phyloP scores from a whole-genome alignment of 2,888 invertebrate species.

The Acanthoscelides obtectus region DNA sequence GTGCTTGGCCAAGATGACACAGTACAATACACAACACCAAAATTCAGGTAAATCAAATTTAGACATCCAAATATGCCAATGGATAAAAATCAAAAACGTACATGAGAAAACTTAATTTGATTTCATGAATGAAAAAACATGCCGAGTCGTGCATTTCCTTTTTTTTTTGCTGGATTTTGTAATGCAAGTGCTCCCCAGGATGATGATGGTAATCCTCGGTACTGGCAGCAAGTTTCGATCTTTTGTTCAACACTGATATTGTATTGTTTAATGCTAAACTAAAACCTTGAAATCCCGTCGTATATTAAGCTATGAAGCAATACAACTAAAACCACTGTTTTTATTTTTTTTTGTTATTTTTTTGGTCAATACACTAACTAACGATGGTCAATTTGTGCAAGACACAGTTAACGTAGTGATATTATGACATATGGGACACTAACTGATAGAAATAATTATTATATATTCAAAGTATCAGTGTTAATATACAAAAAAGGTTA shows the following conservation, averaged over 20 bases:
- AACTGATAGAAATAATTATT: not conserved
- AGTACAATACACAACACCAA: slow-evolving; percentile 16
- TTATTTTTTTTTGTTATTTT: not conserved
- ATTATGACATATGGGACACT: not conserved
- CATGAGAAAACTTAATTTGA: slow-evolving; percentile 17
- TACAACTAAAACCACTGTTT: not conserved
- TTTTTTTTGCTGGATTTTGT: not conserved
- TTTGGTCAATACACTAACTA: too few relatives aligned
- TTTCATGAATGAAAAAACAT: not conserved
- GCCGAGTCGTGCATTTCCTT: not conserved
- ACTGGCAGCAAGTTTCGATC: not conserved
- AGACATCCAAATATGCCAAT: slow-evolving; percentile 12
- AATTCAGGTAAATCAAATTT: slow-evolving; percentile 15
- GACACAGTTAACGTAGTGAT: not conserved
- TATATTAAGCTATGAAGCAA: not conserved
- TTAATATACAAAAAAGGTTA: not conserved
- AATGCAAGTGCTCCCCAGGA: not conserved
- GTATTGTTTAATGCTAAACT: not conserved
- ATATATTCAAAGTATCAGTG: too few relatives aligned
- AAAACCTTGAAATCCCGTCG: not conserved
- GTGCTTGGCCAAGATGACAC: slow-evolving; percentile 17
- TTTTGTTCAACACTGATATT: not conserved
- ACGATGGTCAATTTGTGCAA: not conserved
- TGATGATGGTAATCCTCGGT: not conserved
- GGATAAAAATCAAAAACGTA: slow-evolving; percentile 24